These are phyloP conservation scores for Pampus argenteus DNA, from an alignment of 2,797 vertebrate genomes.

Conservation along the genomic window DNA sequence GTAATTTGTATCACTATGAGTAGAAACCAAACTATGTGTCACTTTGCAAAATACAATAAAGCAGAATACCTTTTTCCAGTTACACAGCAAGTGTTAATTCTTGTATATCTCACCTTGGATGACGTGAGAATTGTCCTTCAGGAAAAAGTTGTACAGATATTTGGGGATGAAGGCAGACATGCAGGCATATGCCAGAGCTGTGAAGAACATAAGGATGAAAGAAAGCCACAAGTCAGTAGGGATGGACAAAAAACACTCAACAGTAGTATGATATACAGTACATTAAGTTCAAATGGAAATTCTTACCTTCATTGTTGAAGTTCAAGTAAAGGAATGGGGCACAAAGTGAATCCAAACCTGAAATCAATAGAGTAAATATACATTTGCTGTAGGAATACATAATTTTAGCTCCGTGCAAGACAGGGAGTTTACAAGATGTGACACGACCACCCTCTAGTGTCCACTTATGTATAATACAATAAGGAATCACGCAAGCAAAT, in stretches of 20 bases:
- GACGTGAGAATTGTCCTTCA: conserved; percentile 99
- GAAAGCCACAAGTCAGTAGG: neutral
- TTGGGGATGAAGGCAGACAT: conserved; percentile 99
- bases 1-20: conserved; percentile 7
- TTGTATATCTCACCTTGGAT: conserved; percentile 92
- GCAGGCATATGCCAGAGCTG: conserved; percentile 97
- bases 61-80: neutral
- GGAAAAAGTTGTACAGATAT: conserved; percentile 98
- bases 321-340: conserved; percentile 98
- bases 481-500: neutral
- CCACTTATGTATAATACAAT: conserved; percentile 28
- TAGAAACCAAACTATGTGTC: neutral
- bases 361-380: conserved; percentile 11
- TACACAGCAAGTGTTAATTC: neutral
- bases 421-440: neutral
- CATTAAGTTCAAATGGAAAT: neutral
- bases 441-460: conserved; percentile 76
- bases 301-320: conserved; percentile 96
- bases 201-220: conserved; percentile 44
- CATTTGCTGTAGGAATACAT: neutral
- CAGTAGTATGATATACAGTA: neutral
- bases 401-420: neutral
- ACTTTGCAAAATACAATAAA: neutral
- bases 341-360: conserved; percentile 98
- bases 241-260: neutral